A percentile compares a stretch with the other conserved stretches of the same genome.
phyloP scores from a whole-genome alignment of 2,797 vertebrate species.

The Microhierax caerulescens region DNA sequence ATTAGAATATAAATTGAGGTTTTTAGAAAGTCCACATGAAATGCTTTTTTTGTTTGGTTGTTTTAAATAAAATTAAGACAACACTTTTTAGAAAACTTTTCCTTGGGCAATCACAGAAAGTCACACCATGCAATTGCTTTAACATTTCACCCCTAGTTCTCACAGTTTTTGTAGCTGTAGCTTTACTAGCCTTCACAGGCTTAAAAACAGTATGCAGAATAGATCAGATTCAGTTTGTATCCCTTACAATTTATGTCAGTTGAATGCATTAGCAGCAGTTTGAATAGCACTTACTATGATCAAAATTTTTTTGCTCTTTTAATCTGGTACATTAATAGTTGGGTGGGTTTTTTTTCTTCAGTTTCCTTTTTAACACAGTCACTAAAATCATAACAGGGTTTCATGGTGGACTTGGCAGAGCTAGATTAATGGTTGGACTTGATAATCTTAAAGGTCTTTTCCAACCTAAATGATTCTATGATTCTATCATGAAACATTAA shows the following conservation, averaged over 20 bases:
- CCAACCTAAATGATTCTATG: background rate
- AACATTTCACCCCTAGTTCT: background rate
- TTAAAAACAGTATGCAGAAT: background rate
- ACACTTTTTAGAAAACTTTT: background rate
- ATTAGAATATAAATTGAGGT: background rate
- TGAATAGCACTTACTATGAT: background rate
- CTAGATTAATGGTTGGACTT: background rate
- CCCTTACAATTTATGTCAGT: background rate
- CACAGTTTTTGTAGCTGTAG: background rate
- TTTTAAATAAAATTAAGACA: background rate
- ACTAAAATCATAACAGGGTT: background rate
- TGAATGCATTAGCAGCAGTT: background rate
- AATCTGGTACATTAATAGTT: background rate
- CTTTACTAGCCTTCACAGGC: background rate
- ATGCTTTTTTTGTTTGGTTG: background rate
- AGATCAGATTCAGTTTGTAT: background rate
- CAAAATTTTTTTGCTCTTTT: background rate
- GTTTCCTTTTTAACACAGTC: background rate
- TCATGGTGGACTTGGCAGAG: background rate
- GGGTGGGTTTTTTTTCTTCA: rapidly evolving
- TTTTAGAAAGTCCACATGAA: background rate
- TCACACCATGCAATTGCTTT: background rate
- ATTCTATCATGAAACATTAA: background rate
- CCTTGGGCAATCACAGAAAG: background rate
- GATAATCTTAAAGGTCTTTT: background rate